Evolutionary conservation across 2,888 invertebrate genomes (phyloP), one percentile per base, ranked within the genome.

Genomic region (Schizotus pectinicornis): DNA sequence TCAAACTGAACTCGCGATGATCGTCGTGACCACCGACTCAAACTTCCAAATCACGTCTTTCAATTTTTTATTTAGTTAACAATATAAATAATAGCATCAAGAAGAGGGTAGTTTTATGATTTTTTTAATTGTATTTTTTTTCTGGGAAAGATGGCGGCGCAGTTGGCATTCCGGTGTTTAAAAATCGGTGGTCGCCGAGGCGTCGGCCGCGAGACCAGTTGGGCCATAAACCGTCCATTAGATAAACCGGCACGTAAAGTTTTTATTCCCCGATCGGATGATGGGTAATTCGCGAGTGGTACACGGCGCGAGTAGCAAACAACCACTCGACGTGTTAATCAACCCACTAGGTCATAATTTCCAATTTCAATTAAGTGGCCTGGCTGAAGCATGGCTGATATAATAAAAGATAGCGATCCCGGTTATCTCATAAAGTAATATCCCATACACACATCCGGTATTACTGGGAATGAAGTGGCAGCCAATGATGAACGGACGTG

Each of bases 401-500:
- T 76, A 75, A 76, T 77, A 77, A 77, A 76, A 77, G 75, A 75
- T 75, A 74, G 70, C 71, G 68, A 68, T 74, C 73, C 72, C 70
- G 66, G 73, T 74, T 75, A 73, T 75, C 76, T 75, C 76, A 73
- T 76, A 74, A 73, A 74, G 72, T 71, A 72, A 73, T 74, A 70
- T 68, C 69, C 69, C 67, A 64, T 67, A 67, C 65, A 73, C 73
- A 72, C 71, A 73, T 72, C 74, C 74, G 72, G 74, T 69, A 75
- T 75, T 74, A 74, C 71, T 69, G 69, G 70, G 68, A 73, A 74
- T 74, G 75, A 77, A 77, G 77, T 77, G 77, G 76, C 77, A 76
- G 77, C 77, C 78, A 78, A 79, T 79, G 78, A 79, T 74, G 75
- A 74, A 76, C 76, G 77, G 72, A 79, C 79, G 79, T 79, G 79